Evolutionary conservation across 2,888 invertebrate genomes (phyloP).

Genomic region (Drosophila neutralis): DNA sequence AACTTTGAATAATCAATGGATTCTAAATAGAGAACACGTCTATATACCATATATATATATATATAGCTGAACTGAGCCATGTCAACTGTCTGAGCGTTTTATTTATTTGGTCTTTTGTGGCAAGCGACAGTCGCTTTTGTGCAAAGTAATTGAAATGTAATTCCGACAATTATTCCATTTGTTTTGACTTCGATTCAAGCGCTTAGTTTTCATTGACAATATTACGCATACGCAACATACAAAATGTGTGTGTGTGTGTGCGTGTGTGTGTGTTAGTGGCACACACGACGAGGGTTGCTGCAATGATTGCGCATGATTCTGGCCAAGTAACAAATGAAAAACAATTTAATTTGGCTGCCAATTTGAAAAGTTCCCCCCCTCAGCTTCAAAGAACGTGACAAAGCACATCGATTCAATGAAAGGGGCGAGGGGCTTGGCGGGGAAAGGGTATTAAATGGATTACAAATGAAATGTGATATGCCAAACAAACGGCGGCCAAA

Average conservation of each 20-base stretch:
- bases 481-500: constrained; percentile 27
- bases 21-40: constrained; percentile 33
- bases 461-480: constrained; percentile 55
- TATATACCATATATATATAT: background rate
- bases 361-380: constrained; percentile 22
- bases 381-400: constrained; percentile 31
- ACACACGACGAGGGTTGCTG: constrained; percentile 48
- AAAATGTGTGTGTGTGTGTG: background rate
- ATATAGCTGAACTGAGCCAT: constrained; percentile 6
- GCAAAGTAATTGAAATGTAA: constrained; percentile 53
- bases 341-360: constrained; percentile 51
- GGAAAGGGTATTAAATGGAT: constrained; percentile 5
- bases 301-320: constrained; percentile 54
- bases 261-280: background rate
- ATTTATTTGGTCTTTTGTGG: constrained; percentile 48
- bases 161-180: constrained; percentile 26
- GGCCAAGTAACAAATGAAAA: constrained; percentile 32
- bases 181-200: constrained; percentile 8
- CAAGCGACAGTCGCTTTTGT: constrained; percentile 26
- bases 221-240: constrained; percentile 45
- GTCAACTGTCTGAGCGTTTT: constrained; percentile 13
- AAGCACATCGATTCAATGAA: constrained; percentile 21
- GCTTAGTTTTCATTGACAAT: constrained; percentile 1
- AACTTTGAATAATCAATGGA: constrained; percentile 73
- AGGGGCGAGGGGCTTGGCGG: background rate